A percentile compares a stretch with the other conserved stretches of the same genome.
Evolutionary conservation across 2,888 invertebrate species (phyloP).

Genomic region (Perizoma flavofasciatum): DNA sequence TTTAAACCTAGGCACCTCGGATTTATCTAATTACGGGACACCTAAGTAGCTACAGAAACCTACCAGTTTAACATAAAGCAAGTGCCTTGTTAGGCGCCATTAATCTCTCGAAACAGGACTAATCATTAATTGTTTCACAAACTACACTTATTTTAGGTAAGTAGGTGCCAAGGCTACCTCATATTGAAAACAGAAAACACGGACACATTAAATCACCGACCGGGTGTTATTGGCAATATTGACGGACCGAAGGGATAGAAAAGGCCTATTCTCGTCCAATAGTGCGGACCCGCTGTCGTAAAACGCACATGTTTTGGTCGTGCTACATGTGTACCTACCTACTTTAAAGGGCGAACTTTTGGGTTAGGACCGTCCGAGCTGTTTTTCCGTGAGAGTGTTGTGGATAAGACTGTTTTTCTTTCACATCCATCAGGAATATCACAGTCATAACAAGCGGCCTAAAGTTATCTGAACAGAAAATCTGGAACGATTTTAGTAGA

Average conservation of each 20-base stretch:
- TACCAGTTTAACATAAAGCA: no score
- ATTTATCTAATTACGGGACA: no score
- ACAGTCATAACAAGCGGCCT: no score
- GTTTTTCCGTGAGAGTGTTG: conserved; percentile 37
- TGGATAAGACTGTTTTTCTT: conserved; percentile 48
- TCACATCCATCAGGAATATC: background rate
- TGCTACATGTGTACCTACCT: conserved; percentile 67
- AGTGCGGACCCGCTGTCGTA: conserved; percentile 68
- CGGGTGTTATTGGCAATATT: conserved; percentile 38
- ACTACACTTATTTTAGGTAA: background rate
- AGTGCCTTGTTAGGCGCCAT: no score
- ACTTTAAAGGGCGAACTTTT: conserved; percentile 74
- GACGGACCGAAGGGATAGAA: conserved; percentile 48
- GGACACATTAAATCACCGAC: conserved; percentile 29
- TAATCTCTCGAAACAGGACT: no score
- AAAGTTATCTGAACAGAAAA: no score
- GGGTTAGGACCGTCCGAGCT: conserved; percentile 74
- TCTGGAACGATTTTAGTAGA: no score
- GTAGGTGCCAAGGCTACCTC: background rate
- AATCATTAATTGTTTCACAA: conserved; percentile 1
- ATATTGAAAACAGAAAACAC: conserved; percentile 26
- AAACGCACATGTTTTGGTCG: conserved; percentile 77
- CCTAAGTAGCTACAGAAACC: no score
- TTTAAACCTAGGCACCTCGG: no score
- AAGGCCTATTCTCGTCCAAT: conserved; percentile 70